phyloP scores from a whole-genome alignment of 2,888 invertebrate species.

The Stenoptilia bipunctidactyla region DNA sequence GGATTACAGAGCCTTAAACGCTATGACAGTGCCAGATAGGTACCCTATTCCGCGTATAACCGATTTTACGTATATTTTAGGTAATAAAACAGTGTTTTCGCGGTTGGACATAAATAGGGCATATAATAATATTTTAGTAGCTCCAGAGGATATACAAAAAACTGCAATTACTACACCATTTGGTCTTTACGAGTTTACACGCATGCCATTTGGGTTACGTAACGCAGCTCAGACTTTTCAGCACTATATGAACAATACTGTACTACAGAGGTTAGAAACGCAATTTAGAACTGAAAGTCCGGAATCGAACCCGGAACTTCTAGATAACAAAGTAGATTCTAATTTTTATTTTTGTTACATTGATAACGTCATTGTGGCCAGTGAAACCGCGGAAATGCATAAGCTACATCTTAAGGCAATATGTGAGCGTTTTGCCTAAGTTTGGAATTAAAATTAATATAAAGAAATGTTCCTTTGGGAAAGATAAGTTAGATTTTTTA shows the following conservation, averaged over 20 bases:
- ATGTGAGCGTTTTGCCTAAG: too few relatives aligned
- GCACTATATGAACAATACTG: constrained; percentile 13
- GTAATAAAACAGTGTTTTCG: constrained; percentile 5
- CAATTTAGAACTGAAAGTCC: too few relatives aligned
- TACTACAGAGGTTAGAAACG: constrained; percentile 9
- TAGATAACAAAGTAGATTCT: too few relatives aligned
- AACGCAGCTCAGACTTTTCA: constrained; percentile 13
- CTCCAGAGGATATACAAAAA: constrained; percentile 6
- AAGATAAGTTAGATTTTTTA: too few relatives aligned
- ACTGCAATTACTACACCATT: constrained; percentile 13
- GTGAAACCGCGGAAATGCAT: too few relatives aligned
- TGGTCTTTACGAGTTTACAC: constrained; percentile 14
- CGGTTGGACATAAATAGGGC: constrained; percentile 8
- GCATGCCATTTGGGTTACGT: constrained; percentile 9
- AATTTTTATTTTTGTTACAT: too few relatives aligned
- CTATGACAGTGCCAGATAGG: background rate
- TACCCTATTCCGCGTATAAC: constrained; percentile 6
- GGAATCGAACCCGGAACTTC: too few relatives aligned
- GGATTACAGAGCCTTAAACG: background rate
- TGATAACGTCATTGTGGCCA: too few relatives aligned
- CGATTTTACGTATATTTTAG: constrained; percentile 9
- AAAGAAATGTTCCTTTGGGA: too few relatives aligned
- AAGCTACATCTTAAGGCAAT: too few relatives aligned
- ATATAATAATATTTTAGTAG: constrained; percentile 3
- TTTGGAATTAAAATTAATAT: too few relatives aligned